Evolutionary conservation across 1,140 invertebrate species (phyloP), one percentile per base, ranked within the genome.

Genomic region (Coelopa frigida): DNA sequence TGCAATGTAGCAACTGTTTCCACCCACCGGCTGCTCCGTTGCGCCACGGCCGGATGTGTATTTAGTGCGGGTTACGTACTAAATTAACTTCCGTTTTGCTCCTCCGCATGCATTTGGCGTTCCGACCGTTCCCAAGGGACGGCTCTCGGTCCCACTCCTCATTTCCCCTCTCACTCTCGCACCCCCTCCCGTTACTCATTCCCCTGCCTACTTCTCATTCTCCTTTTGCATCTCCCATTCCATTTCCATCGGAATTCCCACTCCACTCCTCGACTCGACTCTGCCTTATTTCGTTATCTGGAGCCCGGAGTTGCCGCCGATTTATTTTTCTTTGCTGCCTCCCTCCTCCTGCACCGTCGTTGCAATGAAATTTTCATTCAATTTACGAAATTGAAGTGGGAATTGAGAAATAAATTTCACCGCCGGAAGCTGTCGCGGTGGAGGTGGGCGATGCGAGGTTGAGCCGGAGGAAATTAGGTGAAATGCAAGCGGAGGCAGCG

Each of bases 321-420:
- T n/a, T n/a, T n/a, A n/a, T n/a, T n/a, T n/a, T n/a, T n/a, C n/a
- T n/a, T n/a, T n/a, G n/a, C n/a, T n/a, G n/a, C n/a, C n/a, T n/a
- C n/a, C n/a, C n/a, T n/a, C n/a, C n/a, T n/a, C n/a, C n/a, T n/a
- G n/a, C n/a, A n/a, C n/a, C n/a, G n/a, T n/a, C n/a, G n/a, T n/a
- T n/a, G n/a, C n/a, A n/a, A n/a, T n/a, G n/a, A 56, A 56, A 64
- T 64, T 64, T 64, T 64, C 61, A 64, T 64, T 64, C 61, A 64
- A 64, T 64, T 64, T 64, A 54, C 61, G 52, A 64, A 64, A 64
- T 63, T 64, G 58, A 64, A 64, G 61, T 64, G 61, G 61, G 61
- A 64, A 64, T 64, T 64, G 61, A 64, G 61, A 64, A 61, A 64
- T 64, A 64, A 63, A 63, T 63, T 57, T 54, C 49, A 48, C 35